Evolutionary conservation across 2,797 vertebrate genomes (phyloP), one percentile per base, ranked within the genome.

Genomic region (Hephaestus fuliginosus): DNA sequence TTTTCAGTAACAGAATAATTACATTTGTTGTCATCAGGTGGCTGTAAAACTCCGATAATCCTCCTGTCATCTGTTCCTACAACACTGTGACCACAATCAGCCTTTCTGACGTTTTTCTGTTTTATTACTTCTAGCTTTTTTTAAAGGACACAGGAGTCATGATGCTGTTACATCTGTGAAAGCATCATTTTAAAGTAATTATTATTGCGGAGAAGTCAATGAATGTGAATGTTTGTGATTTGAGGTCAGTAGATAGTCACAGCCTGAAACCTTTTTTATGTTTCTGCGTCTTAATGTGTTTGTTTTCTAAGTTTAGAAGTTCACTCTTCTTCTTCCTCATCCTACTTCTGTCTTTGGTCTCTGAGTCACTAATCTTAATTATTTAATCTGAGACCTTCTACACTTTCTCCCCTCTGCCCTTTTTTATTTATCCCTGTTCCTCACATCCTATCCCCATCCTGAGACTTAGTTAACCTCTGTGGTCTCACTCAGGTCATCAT

Each of bases 401-500:
- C 72, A 14, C 43, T 53, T 76, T 53, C 30, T 60, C 6, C 57
- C 33, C 28, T 70, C 51, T 46, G 68, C 44, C 43, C 30, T 39
- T 14, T 46, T 78, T 39, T 22, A n/a, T 68, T 22, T 33, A 8
- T 60, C 14, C 2, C 8, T 33, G 17, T 20, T 30, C 20, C 41
- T 46, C 56, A 15, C 15, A 5, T 43, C 22, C 8, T 39, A 20
- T 17, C 41, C 17, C 39, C 61, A 13, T 20, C 39, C 61, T 2
- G 20, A 49, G 70, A 48, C 56, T 70, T 63, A 52, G 65, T 82
- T 84, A 65, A 69, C 43, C 85, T 77, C 79, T 48, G 72, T 79
- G 83, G 77, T 71, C 65, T 77, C 39, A 49, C 22, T 1, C 51
- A 57, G 85, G 77, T 86, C 85, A 65, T 56, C 10, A 28, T 78